Base-by-base conservation (phyloP, 2,113 vertebrate species). In the Leptocoma aspasia region DNA sequence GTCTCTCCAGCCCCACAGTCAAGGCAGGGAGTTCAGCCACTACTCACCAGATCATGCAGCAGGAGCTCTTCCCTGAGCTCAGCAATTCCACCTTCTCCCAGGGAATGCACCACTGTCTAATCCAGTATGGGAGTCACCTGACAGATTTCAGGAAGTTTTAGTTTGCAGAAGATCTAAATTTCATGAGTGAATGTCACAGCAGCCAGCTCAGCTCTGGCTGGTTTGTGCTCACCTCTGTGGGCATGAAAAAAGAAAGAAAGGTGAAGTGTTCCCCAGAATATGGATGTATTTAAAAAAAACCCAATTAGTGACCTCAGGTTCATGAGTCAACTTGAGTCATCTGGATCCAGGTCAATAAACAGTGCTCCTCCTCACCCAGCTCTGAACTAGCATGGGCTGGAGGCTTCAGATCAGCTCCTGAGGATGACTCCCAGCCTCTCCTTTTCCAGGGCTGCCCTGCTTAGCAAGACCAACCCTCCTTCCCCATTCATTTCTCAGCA, bases 21-120 rank as follows among this genome's bases (percentile, higher is more conserved):
- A 88, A 10, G 44, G 87, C 83, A 96, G 92, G 88, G 86, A 87
- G 83, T 93, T 94, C 18, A 93, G 91, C 86, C 83, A 49, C 84
- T 64, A 42, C 84, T 83, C 94, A 64, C 95, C 77, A 94, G 95
- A 96, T 96, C 57, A 9, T 14, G 9, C 86, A 86, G 95, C 81
- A 96, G 96, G 86, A 97, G 89, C 94, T 87, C 41, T 86, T 88
- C 82, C 90, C 92, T 61, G 69, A 13, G 42, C 81, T 93, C 86
- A 94, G 92, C 65, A 84, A 71, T 96, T 97, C 95, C 95, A 82
- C 44, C 90, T 95, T 81, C 77, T 97, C 87, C 41, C 88, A 28
- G 66, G 90, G 93, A 97, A 96, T 72, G 75, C 81, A 89, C 88
- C 92, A 63, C 82, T 94, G 79, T 75, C 95, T 95, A 57, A 42